Evolutionary conservation across 2,797 vertebrate species (phyloP), one percentile per base, ranked within the genome.

Genomic region (Columba guinea): DNA sequence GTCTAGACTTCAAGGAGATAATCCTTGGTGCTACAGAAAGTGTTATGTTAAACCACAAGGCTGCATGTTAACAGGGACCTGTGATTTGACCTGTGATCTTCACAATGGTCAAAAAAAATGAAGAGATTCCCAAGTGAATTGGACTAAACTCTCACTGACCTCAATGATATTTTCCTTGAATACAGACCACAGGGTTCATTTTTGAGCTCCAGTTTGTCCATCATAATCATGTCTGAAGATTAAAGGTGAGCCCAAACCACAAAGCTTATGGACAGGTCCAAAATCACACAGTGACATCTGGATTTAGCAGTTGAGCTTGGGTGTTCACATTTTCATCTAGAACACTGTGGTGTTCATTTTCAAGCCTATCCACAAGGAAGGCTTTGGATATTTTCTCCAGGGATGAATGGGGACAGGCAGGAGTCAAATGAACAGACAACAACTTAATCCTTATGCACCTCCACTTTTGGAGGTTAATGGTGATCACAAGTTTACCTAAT

Each of bases 1-100:
- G 90, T 95, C 93, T 97, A 90, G 89, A n/a, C 68, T 89, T 9
- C 39, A 32, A 81, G 22, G 69, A 63, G 81, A 62, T 85, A 74
- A 91, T 87, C 87, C 94, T 55, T 60, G 79, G 75, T 49, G 41
- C 49, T 39, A 21, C 79, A 68, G 56, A 41, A 14, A 65, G 65
- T 0, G 22, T 30, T 52, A 11, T 18, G 30, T 49, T 82, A 23
- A 56, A 59, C 30, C 84, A 55, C 16, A 1, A 79, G 65, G 81
- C 77, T 34, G 46, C 62, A 69, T 53, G 11, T 60, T 27, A 76
- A 32, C 37, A 27, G 60, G 64, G 63, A 69, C 24, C 79, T 84
- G 77, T 12, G 65, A 34, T 53, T 78, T 62, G 48, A 59, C 39
- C 94, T 75, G 8, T 10, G 17, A 64, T 78, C 92, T 49, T 86